A percentile compares a stretch with the other conserved stretches of the same genome.
These are phyloP conservation scores for Mohoua ochrocephala DNA, from an alignment of 2,113 vertebrate species.

Conservation along the genomic window DNA sequence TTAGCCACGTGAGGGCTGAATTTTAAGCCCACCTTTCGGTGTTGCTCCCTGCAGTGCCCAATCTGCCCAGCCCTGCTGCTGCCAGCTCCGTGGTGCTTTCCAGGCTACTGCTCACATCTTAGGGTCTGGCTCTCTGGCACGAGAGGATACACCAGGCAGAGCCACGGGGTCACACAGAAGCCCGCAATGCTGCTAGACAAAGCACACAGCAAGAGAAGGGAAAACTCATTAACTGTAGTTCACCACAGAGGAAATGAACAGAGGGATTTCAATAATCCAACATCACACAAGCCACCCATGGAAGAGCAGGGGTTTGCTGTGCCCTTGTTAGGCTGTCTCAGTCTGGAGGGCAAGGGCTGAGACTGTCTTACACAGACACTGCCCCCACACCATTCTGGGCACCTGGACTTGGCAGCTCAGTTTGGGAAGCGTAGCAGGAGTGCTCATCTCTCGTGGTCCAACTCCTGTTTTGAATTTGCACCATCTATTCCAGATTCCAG, in stretches of 20 bases:
- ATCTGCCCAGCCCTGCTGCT: neutral
- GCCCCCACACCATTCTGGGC: accelerated
- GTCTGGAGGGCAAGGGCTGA: neutral
- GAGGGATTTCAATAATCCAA: neutral
- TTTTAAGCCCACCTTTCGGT: neutral
- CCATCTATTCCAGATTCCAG: neutral
- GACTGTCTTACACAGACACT: neutral
- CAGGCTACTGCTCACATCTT: neutral
- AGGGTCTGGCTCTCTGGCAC: accelerated
- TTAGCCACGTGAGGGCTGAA: neutral
- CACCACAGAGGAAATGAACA: neutral
- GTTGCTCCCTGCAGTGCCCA: neutral
- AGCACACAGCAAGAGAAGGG: neutral
- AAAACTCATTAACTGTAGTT: neutral
- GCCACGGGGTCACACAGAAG: neutral
- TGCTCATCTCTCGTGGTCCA: accelerated
- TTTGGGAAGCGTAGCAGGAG: neutral
- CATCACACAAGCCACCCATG: neutral
- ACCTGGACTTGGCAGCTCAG: accelerated
- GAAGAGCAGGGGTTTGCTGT: neutral
- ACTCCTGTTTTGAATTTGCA: neutral
- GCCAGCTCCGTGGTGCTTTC: neutral
- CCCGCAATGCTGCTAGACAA: neutral
- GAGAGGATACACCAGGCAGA: neutral
- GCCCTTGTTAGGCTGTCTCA: neutral